Percentiles rank a stretch among this genome's conserved stretches.
Conservation (phyloP, 2,888 invertebrate species). For the Tachina grossa region DNA sequence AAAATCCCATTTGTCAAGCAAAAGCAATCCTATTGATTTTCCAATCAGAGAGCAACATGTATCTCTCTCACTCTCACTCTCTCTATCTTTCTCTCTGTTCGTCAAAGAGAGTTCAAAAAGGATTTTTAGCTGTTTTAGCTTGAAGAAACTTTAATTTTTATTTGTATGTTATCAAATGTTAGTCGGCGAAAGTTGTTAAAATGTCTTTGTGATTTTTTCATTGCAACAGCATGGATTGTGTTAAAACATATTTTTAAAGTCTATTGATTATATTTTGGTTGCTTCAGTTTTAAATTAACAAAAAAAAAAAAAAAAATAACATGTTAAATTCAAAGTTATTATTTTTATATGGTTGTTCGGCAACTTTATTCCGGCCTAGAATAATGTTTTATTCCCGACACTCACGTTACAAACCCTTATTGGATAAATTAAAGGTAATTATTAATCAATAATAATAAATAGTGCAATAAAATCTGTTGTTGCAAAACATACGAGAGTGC, state of each 20-base stretch:
- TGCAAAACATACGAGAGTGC: background rate
- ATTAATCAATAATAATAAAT: background rate
- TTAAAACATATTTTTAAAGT: background rate
- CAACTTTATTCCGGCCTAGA: slow-evolving; percentile 24
- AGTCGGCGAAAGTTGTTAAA: background rate
- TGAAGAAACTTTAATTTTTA: slow-evolving; percentile 7
- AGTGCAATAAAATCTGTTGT: slow-evolving; percentile 4
- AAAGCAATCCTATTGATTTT: slow-evolving; percentile 61
- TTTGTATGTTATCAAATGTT: slow-evolving; percentile 5
- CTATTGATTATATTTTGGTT: background rate
- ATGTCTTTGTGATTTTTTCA: background rate
- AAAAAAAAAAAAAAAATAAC: slow-evolving; percentile 22
- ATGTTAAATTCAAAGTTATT: slow-evolving; percentile 54
- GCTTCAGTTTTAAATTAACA: background rate
- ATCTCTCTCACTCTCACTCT: background rate
- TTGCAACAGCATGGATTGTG: background rate
- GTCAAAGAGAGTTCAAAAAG: slow-evolving; percentile 36
- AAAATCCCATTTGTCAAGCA: slow-evolving; percentile 33
- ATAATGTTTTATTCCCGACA: slow-evolving; percentile 61
- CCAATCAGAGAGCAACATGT: background rate
- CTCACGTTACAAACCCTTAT: slow-evolving; percentile 57
- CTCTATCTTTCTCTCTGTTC: background rate
- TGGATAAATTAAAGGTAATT: slow-evolving; percentile 72
- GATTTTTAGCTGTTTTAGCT: slow-evolving; percentile 16
- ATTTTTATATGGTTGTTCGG: slow-evolving; percentile 25